Evolutionary conservation across 2,113 vertebrate species (phyloP).

Genomic region (Neoarius graeffei): DNA sequence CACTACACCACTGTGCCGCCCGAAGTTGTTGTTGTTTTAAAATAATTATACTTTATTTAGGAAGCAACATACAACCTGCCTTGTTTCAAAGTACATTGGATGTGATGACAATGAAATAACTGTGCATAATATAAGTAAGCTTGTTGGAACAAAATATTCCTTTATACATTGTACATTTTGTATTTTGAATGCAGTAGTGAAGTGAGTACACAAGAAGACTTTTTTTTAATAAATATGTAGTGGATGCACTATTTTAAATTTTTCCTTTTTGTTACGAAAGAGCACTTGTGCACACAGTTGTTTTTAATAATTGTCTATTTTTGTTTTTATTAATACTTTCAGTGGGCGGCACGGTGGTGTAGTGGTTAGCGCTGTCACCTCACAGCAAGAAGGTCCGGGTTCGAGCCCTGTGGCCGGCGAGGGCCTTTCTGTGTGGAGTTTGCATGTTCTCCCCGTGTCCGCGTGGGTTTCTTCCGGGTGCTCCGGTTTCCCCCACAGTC

Average conservation of each 20-base stretch:
- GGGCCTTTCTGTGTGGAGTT: no score
- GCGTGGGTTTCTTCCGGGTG: no score
- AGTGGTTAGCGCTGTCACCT: no score
- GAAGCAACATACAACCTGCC: background rate
- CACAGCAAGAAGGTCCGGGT: no score
- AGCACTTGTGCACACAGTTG: background rate
- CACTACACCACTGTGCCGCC: no score
- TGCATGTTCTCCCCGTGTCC: no score
- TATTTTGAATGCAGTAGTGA: background rate
- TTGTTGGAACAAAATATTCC: background rate
- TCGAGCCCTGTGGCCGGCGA: no score
- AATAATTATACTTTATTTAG: background rate
- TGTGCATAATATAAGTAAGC: background rate
- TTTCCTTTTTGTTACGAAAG: background rate
- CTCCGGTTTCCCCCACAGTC: no score
- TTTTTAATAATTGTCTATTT: background rate
- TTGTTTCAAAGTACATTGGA: background rate
- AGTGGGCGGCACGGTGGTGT: no score
- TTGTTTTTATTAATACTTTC: background rate
- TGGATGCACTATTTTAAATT: background rate
- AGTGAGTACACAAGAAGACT: background rate
- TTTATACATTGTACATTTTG: background rate
- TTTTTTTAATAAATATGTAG: background rate
- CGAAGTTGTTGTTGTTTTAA: background rate
- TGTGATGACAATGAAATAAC: background rate